These are phyloP conservation scores for Hippoglossus hippoglossus DNA, from an alignment of 2,797 vertebrate genomes.

Conservation along the genomic window DNA sequence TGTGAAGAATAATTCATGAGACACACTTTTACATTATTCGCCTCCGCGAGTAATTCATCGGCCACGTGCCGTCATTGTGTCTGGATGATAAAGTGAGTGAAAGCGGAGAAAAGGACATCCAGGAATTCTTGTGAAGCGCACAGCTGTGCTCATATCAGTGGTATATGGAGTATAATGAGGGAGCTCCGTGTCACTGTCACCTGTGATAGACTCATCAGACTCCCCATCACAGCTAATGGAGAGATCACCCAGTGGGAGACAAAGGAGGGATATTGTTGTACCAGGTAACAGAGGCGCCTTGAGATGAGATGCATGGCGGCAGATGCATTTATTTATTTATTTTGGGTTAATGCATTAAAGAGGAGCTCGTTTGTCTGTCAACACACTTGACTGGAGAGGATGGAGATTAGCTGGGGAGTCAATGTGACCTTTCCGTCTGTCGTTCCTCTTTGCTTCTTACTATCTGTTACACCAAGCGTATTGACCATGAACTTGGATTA, in stretches of 20 bases:
- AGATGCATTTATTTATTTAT: constrained; percentile 58
- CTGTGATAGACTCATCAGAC: constrained; percentile 69
- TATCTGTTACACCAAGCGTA: constrained; percentile 31
- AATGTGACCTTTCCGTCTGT: constrained; percentile 67
- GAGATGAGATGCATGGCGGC: not conserved
- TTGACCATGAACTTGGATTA: constrained; percentile 60
- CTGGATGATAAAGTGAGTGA: constrained; percentile 64
- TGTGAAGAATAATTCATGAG: constrained; percentile 72
- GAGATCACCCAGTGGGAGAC: constrained; percentile 56
- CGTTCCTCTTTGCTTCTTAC: constrained; percentile 34
- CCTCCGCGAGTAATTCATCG: constrained; percentile 51
- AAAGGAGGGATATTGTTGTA: constrained; percentile 43
- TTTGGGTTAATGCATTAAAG: constrained; percentile 69
- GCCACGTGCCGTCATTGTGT: constrained; percentile 63
- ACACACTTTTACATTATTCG: constrained; percentile 47
- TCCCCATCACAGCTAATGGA: constrained; percentile 70
- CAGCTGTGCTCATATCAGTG: constrained; percentile 55
- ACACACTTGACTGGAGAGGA: constrained; percentile 66
- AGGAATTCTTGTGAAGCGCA: constrained; percentile 61
- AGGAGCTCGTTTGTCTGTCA: constrained; percentile 68
- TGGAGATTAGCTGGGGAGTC: constrained; percentile 66
- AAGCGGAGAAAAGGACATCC: constrained; percentile 54
- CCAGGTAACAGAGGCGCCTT: constrained; percentile 39
- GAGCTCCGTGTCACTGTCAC: constrained; percentile 65
- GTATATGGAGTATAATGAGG: constrained; percentile 70